Evolutionary conservation across 2,888 invertebrate species (phyloP), one percentile per base, ranked within the genome.

Genomic region (Agrenia bidenticulata): DNA sequence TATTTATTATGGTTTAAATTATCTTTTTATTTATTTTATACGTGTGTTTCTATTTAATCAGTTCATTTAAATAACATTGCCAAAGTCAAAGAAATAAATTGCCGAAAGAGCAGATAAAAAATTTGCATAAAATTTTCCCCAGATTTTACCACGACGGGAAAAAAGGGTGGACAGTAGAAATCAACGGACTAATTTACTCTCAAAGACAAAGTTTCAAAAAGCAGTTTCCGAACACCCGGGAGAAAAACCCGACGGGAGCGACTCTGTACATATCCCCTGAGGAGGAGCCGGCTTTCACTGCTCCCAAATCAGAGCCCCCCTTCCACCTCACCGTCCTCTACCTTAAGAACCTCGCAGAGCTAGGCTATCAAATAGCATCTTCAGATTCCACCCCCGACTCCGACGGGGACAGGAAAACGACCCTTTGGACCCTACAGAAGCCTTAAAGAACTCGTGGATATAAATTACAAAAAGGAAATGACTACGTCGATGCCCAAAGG

Each of bases 131-230:
- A n/a, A n/a, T 32, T 32, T 32, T 11, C 32, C 4, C 15, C 9
- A 57, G 56, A 2, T 21, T 57, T 2, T 57, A 41, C 41, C 56
- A 57, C 56, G 64, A 64, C 21, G 55, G 53, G 0, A 49, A 50
- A 2, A 61, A 65, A 39, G 67, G 68, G 0, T 71, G 71, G 71
- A 51, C 61, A n/a, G 66, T 71, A 13, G 68, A 73, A 63, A 70
- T 73, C 21, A 67, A 69, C 37, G 72, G 72, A 9, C 61, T 73
- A 1, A 45, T 72, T n/a, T 73, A 73, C 45, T 70, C 70, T 2
- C 70, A 73, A 59, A 42, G 68, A 9, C 57, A 68, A 15, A 61
- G 62, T 23, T 73, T 73, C 39, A 67, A 65, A 51, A 66, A 54
- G 24, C 49, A 64, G 17, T 70, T 73, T 57, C 66, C 70, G 2